phyloP scores from a whole-genome alignment of 2,888 invertebrate genomes.

The Heliconius charithonia region DNA sequence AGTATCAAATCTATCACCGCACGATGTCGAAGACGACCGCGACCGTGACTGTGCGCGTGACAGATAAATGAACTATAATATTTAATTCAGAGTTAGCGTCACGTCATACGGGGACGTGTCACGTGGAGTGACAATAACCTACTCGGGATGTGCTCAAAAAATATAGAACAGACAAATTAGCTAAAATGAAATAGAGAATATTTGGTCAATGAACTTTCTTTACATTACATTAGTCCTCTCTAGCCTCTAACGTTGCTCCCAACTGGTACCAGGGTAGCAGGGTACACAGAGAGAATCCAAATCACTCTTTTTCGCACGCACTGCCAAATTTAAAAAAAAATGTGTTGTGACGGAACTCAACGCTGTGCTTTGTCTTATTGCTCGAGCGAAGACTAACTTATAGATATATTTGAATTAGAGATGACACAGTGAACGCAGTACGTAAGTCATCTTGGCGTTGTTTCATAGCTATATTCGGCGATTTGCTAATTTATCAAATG shows the following conservation, averaged over 20 bases:
- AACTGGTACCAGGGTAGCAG: no score
- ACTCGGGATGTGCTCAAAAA: not conserved
- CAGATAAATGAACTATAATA: conserved; percentile 9
- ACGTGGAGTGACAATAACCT: not conserved
- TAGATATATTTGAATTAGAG: not conserved
- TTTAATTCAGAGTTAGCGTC: not conserved
- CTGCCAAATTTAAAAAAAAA: no score
- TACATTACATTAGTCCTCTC: no score
- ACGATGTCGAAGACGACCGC: not conserved
- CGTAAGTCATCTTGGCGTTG: not conserved
- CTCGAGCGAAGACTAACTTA: no score
- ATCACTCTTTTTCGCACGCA: not conserved
- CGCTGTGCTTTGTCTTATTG: no score
- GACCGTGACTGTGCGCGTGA: conserved; percentile 14
- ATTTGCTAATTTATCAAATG: not conserved
- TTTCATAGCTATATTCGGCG: not conserved
- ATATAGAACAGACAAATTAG: no score
- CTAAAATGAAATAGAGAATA: no score
- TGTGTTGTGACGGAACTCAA: not conserved
- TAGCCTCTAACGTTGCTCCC: no score
- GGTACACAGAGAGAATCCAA: not conserved
- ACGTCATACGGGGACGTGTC: not conserved
- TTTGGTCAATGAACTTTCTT: no score
- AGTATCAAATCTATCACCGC: conserved; percentile 22
- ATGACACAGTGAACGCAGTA: not conserved